Percentiles rank a stretch among this genome's conserved stretches.
phyloP scores from a whole-genome alignment of 2,113 vertebrate species.

The Neolamprologus fasciatus region DNA sequence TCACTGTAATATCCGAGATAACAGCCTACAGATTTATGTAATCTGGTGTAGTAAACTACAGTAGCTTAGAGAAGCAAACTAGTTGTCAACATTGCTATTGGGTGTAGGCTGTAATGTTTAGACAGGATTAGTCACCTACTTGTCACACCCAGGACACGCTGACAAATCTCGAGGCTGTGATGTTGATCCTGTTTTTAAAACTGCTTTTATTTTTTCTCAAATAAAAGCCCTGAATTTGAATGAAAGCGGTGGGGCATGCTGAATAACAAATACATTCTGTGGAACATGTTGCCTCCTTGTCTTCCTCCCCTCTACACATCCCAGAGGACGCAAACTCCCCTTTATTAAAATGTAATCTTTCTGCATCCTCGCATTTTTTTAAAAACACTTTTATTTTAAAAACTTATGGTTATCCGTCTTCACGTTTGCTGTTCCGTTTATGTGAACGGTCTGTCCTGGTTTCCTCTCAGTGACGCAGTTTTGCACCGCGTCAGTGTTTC shows the following conservation, averaged over 20 bases:
- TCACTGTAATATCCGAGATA: neutral
- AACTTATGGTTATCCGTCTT: neutral
- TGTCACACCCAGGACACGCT: conserved; percentile 52
- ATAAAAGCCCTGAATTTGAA: neutral
- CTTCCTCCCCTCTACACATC: neutral
- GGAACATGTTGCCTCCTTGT: neutral
- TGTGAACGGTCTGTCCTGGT: conserved; percentile 22
- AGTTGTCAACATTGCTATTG: conserved; percentile 14
- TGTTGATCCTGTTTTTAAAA: neutral
- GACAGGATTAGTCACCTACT: conserved; percentile 56
- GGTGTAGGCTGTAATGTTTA: conserved; percentile 57
- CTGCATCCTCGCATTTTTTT: neutral
- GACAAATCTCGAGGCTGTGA: conserved; percentile 22
- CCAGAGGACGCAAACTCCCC: neutral
- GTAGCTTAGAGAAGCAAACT: conserved; percentile 1
- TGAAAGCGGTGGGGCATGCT: neutral
- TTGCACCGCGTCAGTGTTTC: conserved; percentile 41
- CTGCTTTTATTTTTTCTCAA: neutral
- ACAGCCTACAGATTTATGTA: neutral
- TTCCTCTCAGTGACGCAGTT: conserved; percentile 48
- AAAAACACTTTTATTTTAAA: neutral
- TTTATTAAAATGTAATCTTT: neutral
- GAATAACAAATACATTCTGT: neutral
- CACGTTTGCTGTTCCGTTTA: neutral
- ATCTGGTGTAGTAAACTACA: neutral